A percentile compares a stretch with the other conserved stretches of the same genome.
These are phyloP conservation scores for Parnassius apollo DNA, from an alignment of 2,888 invertebrate species.

Conservation along the genomic window DNA sequence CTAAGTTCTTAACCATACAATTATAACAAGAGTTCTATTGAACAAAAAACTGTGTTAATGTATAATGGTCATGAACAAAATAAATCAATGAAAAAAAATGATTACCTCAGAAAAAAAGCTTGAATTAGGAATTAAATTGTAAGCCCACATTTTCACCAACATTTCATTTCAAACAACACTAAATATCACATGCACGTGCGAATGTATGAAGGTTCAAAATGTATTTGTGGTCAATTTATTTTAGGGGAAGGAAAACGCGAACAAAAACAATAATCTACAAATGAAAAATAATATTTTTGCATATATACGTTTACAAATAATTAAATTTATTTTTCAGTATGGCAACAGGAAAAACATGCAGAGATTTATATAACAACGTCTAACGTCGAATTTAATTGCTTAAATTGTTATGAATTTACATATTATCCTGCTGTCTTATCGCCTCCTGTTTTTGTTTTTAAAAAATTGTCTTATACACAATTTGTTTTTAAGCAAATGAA, in stretches of 20 bases:
- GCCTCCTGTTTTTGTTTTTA: constrained; percentile 14
- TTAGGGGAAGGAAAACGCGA: constrained; percentile 19
- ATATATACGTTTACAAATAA: constrained; percentile 34
- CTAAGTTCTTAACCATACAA: too few relatives aligned
- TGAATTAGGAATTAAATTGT: constrained; percentile 35
- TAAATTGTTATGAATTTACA: constrained; percentile 14
- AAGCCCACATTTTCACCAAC: constrained; percentile 37
- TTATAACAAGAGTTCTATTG: too few relatives aligned
- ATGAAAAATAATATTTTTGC: constrained; percentile 27
- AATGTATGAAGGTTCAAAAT: neutral
- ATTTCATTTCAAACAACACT: constrained; percentile 26
- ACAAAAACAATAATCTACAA: constrained; percentile 1
- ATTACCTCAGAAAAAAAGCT: constrained; percentile 37
- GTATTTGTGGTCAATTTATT: constrained; percentile 1
- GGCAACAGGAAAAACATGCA: constrained; percentile 37
- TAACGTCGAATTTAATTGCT: constrained; percentile 16
- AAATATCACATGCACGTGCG: neutral
- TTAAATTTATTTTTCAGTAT: constrained; percentile 37
- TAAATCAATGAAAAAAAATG: neutral
- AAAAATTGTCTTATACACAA: neutral
- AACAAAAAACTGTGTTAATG: too few relatives aligned
- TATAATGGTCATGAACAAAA: too few relatives aligned
- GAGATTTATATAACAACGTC: constrained; percentile 19
- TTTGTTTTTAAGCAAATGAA: too few relatives aligned
- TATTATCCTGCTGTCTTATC: constrained; percentile 14